phyloP scores from a whole-genome alignment of 2,888 invertebrate genomes.

The Helicoverpa assulta region DNA sequence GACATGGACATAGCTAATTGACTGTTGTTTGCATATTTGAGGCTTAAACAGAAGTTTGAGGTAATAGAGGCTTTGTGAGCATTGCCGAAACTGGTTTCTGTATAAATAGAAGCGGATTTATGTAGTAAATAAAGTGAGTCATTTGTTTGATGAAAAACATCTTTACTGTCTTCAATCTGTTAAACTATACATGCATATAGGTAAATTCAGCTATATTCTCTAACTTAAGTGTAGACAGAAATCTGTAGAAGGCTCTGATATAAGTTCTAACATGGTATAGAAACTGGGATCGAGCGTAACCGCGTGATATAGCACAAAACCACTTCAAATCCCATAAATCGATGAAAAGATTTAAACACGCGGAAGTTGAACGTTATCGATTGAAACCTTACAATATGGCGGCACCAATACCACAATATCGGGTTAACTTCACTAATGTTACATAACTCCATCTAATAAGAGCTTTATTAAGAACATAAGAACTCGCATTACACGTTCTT shows the following conservation, averaged over 20 bases:
- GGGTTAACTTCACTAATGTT: constrained; percentile 13
- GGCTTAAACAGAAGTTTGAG: constrained; percentile 14
- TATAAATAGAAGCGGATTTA: neutral
- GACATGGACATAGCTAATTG: constrained; percentile 42
- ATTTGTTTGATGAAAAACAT: neutral
- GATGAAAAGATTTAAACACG: neutral
- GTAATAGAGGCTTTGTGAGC: neutral
- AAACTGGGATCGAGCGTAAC: no score
- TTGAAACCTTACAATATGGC: neutral
- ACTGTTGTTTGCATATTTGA: constrained; percentile 24
- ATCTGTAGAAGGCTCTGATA: no score
- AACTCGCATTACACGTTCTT: constrained; percentile 35
- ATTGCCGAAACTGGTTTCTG: neutral
- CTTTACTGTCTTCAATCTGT: neutral
- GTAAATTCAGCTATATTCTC: no score
- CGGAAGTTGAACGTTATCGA: neutral
- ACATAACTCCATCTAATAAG: constrained; percentile 13
- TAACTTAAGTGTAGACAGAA: no score
- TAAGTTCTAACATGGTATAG: no score
- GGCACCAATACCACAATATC: constrained; percentile 7
- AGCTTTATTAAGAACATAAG: constrained; percentile 29
- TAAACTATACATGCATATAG: no score
- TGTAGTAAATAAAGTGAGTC: neutral
- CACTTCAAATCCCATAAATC: neutral
- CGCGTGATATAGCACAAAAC: no score